Evolutionary conservation across 2,888 invertebrate genomes (phyloP), one percentile per base, ranked within the genome.

Genomic region (Hypolimnas misippus): DNA sequence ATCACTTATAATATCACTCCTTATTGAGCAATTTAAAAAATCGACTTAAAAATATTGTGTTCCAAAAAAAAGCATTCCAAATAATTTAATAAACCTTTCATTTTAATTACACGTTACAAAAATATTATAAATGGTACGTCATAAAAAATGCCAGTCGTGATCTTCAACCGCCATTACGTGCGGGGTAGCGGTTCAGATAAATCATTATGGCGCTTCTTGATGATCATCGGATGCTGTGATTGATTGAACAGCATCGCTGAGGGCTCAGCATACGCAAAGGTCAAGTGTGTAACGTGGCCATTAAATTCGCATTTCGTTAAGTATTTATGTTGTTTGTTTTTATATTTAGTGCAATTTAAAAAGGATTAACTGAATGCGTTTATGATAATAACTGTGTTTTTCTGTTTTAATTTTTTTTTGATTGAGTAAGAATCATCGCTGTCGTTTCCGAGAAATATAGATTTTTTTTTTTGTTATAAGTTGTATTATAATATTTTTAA

Each of bases 181-280:
- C 75, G 70, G 68, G 62, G 71, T 66, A 63, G 68, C 67, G 58
- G 51, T 61, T 35, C 70, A 74, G 79, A 88, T 90, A 83, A 85
- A 90, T 90, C 89, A 90, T 84, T 79, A 79, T 86, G 81, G 83
- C 87, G 89, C 90, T 91, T 89, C 90, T 88, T 87, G 84, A 87
- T 75, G 73, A 73, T 85, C 70, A 86, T 89, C 83, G 84, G 81
- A 82, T 76, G 69, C 83, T 78, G 78, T 89, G 89, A 89, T 89
- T 84, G 85, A 90, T 89, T 77, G 72, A 62, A 64, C 58, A 44
- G 46, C 67, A 57, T 66, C 64, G 42, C 61, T 58, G 61, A 64
- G 57, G 66, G 63, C 50, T 57, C 49, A 59, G 63, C 64, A 63
- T 51, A 57, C 49, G 61, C 57, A 12, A 42, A 56, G 67, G 62